A percentile compares a stretch with the other conserved stretches of the same genome.
These are phyloP conservation scores for Brachyhypopomus gauderio DNA, from an alignment of 2,113 vertebrate species.

Conservation along the genomic window DNA sequence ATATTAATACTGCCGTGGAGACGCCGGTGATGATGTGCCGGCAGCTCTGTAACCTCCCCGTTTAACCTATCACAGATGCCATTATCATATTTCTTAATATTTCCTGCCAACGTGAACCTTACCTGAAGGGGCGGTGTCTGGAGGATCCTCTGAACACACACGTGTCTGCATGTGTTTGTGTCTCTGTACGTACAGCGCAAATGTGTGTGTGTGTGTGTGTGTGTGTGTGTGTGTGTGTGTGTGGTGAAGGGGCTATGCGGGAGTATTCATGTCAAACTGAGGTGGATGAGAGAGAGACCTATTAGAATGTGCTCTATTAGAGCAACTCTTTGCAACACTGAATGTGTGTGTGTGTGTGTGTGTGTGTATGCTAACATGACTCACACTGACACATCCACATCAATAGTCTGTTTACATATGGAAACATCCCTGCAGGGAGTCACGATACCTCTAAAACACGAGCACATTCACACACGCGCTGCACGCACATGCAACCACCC, in stretches of 20 bases:
- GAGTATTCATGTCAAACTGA: not conserved
- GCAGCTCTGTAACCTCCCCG: slow-evolving; percentile 2
- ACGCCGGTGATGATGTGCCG: slow-evolving; percentile 1
- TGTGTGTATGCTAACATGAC: not conserved
- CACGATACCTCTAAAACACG: too few relatives aligned
- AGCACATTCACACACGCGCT: not conserved
- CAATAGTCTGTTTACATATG: not conserved
- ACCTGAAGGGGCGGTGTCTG: not conserved
- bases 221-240: not conserved
- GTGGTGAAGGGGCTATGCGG: not conserved
- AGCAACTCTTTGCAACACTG: not conserved
- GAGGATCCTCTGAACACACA: not conserved
- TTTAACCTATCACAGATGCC: not conserved
- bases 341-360: not conserved
- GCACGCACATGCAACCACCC: slow-evolving; percentile 16
- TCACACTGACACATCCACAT: not conserved
- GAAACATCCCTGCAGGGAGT: not conserved
- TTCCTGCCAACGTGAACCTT: slow-evolving; percentile 1
- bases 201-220: not conserved
- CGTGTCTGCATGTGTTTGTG: not conserved
- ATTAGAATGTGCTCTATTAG: not conserved
- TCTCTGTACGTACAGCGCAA: not conserved
- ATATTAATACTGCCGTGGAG: not conserved
- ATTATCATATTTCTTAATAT: slow-evolving; percentile 21
- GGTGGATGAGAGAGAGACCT: not conserved